Percentiles rank a stretch among this genome's conserved stretches.
Conservation (phyloP, 2,888 invertebrate genomes). For the Hydropsyche betteni region DNA sequence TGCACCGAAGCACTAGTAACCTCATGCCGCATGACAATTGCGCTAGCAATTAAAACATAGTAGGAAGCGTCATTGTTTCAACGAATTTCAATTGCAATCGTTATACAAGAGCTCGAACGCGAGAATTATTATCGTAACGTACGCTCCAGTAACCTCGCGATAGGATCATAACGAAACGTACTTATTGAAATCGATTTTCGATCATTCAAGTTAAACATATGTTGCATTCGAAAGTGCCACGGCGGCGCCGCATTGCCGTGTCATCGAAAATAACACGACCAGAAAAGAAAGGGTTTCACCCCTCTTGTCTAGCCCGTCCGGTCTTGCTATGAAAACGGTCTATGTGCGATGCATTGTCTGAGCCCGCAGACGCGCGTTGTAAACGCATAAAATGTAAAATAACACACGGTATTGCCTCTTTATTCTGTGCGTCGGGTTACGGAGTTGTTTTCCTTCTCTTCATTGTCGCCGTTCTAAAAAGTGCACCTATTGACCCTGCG, state of each 20-base stretch:
- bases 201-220: background rate
- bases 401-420: too few species aligned
- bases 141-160: too few species aligned
- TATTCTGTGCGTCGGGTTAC: too few species aligned
- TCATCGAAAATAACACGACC: constrained; percentile 7
- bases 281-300: constrained; percentile 15
- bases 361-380: too few species aligned
- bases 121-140: too few species aligned
- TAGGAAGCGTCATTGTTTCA: too few species aligned
- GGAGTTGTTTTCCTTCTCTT: too few species aligned
- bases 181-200: background rate
- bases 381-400: too few species aligned
- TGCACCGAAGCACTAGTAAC: constrained; percentile 26
- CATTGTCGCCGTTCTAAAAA: background rate
- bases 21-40: background rate
- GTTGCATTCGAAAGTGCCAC: background rate
- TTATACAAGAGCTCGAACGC: too few species aligned
- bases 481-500: constrained; percentile 12
- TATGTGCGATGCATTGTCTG: background rate
- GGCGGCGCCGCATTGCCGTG: constrained; percentile 19
- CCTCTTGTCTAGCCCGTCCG: constrained; percentile 27
- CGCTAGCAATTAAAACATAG: too few species aligned
- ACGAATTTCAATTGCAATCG: too few species aligned
- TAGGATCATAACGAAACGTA: too few species aligned
- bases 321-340: background rate